phyloP scores from a whole-genome alignment of 2,888 invertebrate species.

The Podotricha telesiphe region DNA sequence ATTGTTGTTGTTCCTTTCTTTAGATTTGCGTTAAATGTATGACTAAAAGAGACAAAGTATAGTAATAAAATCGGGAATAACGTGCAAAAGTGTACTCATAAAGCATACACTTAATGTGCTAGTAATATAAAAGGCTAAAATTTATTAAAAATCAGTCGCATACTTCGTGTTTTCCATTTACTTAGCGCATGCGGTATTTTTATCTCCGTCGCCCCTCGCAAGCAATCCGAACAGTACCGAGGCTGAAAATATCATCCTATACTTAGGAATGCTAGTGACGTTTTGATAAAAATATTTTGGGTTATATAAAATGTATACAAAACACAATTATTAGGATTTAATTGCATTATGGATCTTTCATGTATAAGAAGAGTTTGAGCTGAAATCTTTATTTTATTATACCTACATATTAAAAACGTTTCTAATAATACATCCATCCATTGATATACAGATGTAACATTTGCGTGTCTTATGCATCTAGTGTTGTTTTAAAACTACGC shows the following conservation, averaged over 20 bases:
- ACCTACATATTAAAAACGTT: neutral
- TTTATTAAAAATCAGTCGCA: neutral
- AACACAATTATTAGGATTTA: neutral
- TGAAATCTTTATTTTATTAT: neutral
- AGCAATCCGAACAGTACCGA: slow-evolving; percentile 38
- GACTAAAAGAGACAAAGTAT: slow-evolving; percentile 53
- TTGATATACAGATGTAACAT: slow-evolving; percentile 1
- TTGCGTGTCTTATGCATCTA: neutral
- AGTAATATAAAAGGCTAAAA: neutral
- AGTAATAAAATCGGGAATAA: slow-evolving; percentile 32
- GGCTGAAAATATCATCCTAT: slow-evolving; percentile 41
- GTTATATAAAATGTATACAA: neutral
- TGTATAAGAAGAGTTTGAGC: neutral
- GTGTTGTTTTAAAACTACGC: neutral
- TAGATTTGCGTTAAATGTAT: slow-evolving; percentile 45
- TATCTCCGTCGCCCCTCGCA: slow-evolving; percentile 46
- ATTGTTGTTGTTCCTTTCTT: slow-evolving; percentile 52
- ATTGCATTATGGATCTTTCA: neutral
- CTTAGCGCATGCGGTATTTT: slow-evolving; percentile 45
- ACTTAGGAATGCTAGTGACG: slow-evolving; percentile 24
- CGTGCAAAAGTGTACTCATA: neutral
- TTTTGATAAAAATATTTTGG: slow-evolving; percentile 10
- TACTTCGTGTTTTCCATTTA: slow-evolving; percentile 38
- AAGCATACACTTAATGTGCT: neutral
- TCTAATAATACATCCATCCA: neutral